These are phyloP conservation scores for Orchesellides sinensis DNA, from an alignment of 2,888 invertebrate species.

Conservation along the genomic window DNA sequence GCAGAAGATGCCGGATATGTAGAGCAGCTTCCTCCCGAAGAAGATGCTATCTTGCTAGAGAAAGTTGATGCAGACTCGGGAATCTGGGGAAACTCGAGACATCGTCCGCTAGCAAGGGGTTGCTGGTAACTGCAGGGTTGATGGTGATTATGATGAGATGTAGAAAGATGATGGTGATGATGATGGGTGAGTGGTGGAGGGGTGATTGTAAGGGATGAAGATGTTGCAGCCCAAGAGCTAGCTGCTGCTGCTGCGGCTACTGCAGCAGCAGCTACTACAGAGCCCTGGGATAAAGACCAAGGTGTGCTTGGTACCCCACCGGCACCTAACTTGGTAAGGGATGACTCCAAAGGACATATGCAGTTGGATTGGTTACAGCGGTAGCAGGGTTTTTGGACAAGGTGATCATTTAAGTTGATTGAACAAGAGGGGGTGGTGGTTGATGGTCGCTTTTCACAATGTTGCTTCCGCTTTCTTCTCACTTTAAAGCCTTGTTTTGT, in stretches of 20 bases:
- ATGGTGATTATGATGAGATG: constrained; percentile 30
- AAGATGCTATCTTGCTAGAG: constrained; percentile 20
- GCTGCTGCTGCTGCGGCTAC: constrained; percentile 28
- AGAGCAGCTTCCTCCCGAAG: background rate
- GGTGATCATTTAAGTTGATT: background rate
- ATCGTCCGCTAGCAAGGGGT: constrained; percentile 22
- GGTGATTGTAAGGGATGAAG: constrained; percentile 24
- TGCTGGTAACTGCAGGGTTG: constrained; percentile 18
- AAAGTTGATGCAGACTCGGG: constrained; percentile 22
- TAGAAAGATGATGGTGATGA: constrained; percentile 37
- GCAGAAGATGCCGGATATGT: constrained; percentile 21
- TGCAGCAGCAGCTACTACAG: constrained; percentile 9
- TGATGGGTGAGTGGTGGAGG: constrained; percentile 51
- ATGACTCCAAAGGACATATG: constrained; percentile 36
- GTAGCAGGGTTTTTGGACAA: constrained; percentile 27
- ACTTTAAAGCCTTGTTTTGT: constrained; percentile 36
- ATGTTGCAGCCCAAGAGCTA: constrained; percentile 45
- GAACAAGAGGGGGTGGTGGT: constrained; percentile 5
- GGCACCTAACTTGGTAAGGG: constrained; percentile 15
- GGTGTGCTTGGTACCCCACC: constrained; percentile 21
- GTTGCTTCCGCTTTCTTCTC: constrained; percentile 46
- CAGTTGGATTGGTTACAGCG: constrained; percentile 40
- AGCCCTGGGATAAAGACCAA: constrained; percentile 37
- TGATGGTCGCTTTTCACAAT: constrained; percentile 5
- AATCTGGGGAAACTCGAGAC: constrained; percentile 56